Conservation (phyloP, 2,113 vertebrate species). For the Microtus richardsoni region DNA sequence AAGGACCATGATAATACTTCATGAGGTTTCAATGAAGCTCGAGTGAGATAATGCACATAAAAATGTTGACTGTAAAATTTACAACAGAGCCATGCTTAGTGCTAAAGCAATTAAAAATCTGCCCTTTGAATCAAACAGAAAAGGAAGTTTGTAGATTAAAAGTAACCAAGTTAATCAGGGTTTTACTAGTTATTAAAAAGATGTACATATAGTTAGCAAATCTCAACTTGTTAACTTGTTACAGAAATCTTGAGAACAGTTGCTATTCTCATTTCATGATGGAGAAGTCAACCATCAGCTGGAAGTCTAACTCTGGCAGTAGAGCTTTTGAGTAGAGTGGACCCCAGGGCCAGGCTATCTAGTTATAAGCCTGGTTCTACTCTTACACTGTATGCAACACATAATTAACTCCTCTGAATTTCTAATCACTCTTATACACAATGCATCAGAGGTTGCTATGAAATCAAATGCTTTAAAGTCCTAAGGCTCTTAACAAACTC, state of each 20-base stretch:
- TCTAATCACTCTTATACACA: constrained; percentile 29
- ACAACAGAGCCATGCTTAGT: not conserved
- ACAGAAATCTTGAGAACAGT: not conserved
- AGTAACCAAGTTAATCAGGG: constrained; percentile 27
- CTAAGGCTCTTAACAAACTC: constrained; percentile 1
- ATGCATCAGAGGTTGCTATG: constrained; percentile 17
- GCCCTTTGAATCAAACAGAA: constrained; percentile 34
- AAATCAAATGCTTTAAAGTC: constrained; percentile 42
- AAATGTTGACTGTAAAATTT: constrained; percentile 30
- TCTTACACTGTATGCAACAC: not conserved
- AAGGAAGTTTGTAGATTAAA: constrained; percentile 3
- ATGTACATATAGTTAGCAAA: not conserved
- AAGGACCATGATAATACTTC: not conserved
- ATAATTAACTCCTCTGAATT: constrained; percentile 11
- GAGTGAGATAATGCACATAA: not conserved
- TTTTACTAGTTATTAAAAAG: not conserved
- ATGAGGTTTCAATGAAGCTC: not conserved
- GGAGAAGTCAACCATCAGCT: not conserved
- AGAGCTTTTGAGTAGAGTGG: constrained; percentile 11
- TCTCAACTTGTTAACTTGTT: not conserved
- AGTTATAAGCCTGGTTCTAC: not conserved
- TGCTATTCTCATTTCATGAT: not conserved
- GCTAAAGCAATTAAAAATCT: constrained; percentile 50
- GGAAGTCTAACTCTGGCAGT: not conserved
- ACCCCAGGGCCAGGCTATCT: not conserved